Base-by-base conservation (phyloP, 2,797 vertebrate genomes). In the Trachurus trachurus region DNA sequence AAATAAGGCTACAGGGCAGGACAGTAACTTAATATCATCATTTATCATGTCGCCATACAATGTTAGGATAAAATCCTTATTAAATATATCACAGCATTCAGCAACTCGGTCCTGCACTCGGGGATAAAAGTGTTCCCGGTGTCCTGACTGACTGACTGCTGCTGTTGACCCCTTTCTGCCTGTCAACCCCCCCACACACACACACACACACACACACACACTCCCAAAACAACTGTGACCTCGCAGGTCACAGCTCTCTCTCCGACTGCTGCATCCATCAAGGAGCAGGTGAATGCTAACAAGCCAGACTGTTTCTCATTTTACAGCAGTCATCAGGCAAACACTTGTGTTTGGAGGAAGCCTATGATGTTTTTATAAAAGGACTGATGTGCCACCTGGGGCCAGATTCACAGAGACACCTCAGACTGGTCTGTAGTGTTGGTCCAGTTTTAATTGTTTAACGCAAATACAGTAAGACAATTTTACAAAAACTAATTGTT, bases 161-260 rank as follows among this genome's bases (percentile, higher is more conserved):
- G 47, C 72, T 71, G 47, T 70, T 71, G 83, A 84, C 78, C 84
- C 80, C 68, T 74, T 81, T 84, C 84, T 81, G 76, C 76, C 66
- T 19, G 69, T 87, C 85, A 80, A 49, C 65, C 45, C 3, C 37
- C 37, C 49, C 39, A 1, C 31, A 9, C 9, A 17, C 15, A 2
- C 50, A 4, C 40, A 52, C 66, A 52, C 66, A 29, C 0, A 62
- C 8, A 37, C 8, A 40, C 39, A 40, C 10, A 42, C 39, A 26
- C 26, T 26, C 9, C 39, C 8, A 29, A 67, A 80, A 63, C 31
- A 26, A 40, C 52, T 60, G 68, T 74, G 80, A 84, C 82, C 86
- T 73, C 77, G 69, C 57, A 62, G 86, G 79, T 83, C 84, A 66
- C 67, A 31, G 78, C 54, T 85, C 70, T 68, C 53, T 44, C 67